Evolutionary conservation across 2,888 invertebrate genomes (phyloP), one percentile per base, ranked within the genome.

Genomic region (Catocala nupta): DNA sequence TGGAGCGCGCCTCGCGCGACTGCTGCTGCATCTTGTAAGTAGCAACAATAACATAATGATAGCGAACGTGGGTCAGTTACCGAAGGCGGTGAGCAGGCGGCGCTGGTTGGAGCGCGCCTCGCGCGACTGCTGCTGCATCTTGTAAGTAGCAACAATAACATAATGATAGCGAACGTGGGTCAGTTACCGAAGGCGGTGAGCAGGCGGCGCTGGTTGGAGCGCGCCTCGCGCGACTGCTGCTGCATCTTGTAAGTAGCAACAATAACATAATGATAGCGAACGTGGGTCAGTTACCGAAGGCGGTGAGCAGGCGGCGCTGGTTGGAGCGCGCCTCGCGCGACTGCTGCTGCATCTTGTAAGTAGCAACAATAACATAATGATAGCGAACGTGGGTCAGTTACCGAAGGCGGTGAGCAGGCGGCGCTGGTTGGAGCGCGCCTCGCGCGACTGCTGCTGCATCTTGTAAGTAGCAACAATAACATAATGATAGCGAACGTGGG

Each of bases 31-130:
- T 96, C 92, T 97, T 97, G 64, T n/a, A n/a, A n/a, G n/a, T n/a
- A n/a, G n/a, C n/a, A n/a, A n/a, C n/a, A n/a, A n/a, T n/a, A n/a
- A n/a, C n/a, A n/a, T n/a, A n/a, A n/a, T n/a, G n/a, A n/a, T 49
- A 13, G 10, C 5, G 11, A 1, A 47, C 48, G 34, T 11, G 5
- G 9, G 0, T 7, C 43, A 57, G 60, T 63, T 56, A 92, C 98
- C 98, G 85, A 99, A 98, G 0, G 98, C 98, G 0, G 98, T 98
- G 59, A 99, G 95, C 70, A 99, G 94, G 3, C 99, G 95, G 13
- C 99, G 95, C 90, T 99, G 99, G 93, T 99, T 98, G 72, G 98
- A 98, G 63, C 99, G 95, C 0, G 99, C 99, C 90, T 99, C 99
- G 12, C 99, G 95, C 1, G 98, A 98, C 63, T 97, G 94, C 11